phyloP scores from a whole-genome alignment of 1,140 invertebrate species.

The Apocrypta bakeri region DNA sequence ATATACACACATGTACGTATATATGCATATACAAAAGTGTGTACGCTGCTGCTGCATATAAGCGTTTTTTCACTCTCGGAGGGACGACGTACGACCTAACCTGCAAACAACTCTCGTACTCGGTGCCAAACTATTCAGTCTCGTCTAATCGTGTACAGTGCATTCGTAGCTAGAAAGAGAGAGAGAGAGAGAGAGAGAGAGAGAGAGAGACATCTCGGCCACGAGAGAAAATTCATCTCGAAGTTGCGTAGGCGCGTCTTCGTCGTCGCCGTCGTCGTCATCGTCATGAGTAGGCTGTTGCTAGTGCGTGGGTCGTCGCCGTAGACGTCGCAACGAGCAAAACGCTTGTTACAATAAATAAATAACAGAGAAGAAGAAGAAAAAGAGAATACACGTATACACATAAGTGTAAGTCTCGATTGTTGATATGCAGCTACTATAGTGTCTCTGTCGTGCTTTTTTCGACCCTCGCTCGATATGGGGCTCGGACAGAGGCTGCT shows the following conservation, averaged over 20 bases:
- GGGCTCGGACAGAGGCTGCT: background rate
- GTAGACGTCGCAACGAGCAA: background rate
- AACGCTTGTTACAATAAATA: too few relatives aligned
- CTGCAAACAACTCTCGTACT: background rate
- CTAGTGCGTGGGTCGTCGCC: background rate
- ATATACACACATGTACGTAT: too few relatives aligned
- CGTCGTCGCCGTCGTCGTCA: background rate
- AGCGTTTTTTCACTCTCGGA: too few relatives aligned
- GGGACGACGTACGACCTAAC: background rate
- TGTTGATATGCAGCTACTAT: background rate
- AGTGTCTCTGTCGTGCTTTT: background rate
- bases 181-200: too few relatives aligned
- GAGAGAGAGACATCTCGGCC: too few relatives aligned
- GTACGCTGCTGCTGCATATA: too few relatives aligned
- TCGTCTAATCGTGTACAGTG: too few relatives aligned
- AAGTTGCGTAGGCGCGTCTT: too few relatives aligned
- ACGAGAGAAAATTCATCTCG: too few relatives aligned
- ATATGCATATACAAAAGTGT: too few relatives aligned
- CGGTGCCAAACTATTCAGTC: background rate
- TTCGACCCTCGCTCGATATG: background rate
- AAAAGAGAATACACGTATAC: background rate
- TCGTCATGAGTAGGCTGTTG: background rate
- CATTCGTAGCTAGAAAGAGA: too few relatives aligned
- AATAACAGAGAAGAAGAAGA: background rate
- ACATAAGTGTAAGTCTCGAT: background rate